phyloP scores from a whole-genome alignment of 30 jellyfish, hydroid and myxozoan genomes.

The Cassiopea andromeda region DNA sequence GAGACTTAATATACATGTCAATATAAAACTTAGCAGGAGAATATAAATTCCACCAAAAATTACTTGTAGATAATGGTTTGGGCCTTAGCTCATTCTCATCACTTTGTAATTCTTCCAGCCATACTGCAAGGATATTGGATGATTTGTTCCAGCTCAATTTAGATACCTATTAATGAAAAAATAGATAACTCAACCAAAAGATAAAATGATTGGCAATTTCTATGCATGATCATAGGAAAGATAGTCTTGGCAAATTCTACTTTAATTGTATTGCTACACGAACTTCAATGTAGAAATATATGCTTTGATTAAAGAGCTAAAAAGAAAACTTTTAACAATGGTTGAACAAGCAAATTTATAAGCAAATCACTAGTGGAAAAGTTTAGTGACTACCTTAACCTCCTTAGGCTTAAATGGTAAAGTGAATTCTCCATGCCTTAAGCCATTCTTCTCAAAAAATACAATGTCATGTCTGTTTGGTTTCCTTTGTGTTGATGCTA shows the following conservation, averaged over 20 bases:
- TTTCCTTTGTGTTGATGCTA: constrained; percentile 87
- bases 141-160: constrained; percentile 81
- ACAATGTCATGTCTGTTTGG: constrained; percentile 91
- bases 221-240: too few relatives aligned
- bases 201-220: too few relatives aligned
- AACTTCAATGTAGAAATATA: too few relatives aligned
- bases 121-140: constrained; percentile 76
- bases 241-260: too few relatives aligned
- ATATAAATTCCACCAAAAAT: background rate
- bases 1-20: background rate
- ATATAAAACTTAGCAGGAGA: background rate
- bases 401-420: constrained; percentile 79
- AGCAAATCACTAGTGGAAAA: background rate
- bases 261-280: too few relatives aligned
- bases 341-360: too few relatives aligned
- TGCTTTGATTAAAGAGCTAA: too few relatives aligned
- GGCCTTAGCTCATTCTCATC: background rate
- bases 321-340: too few relatives aligned
- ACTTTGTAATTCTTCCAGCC: constrained; percentile 57
- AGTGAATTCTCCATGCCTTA: constrained; percentile 91
- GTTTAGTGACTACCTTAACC: constrained; percentile 30
- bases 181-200: background rate
- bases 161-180: constrained; percentile 42
- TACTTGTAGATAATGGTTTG: constrained; percentile 31
- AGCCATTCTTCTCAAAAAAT: constrained; percentile 89